These are phyloP conservation scores for Poeciliopsis turrubarensis DNA, from an alignment of 2,113 vertebrate genomes.

Conservation along the genomic window DNA sequence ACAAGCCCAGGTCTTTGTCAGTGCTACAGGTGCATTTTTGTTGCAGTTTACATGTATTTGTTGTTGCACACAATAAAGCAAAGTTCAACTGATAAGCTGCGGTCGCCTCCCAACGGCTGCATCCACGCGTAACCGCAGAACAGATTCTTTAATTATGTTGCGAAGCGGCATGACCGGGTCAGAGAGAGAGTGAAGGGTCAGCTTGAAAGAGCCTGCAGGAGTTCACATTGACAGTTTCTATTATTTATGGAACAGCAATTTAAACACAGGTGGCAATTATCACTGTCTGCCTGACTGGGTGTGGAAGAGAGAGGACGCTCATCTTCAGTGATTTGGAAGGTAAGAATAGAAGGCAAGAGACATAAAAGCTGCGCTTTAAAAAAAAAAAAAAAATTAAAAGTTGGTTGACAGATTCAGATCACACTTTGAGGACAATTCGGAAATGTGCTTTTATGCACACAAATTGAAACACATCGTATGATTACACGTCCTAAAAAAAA, in stretches of 20 bases:
- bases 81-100: slow-evolving; percentile 51
- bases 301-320: slow-evolving; percentile 7
- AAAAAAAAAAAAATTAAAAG: background rate
- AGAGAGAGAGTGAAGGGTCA: background rate
- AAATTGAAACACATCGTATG: background rate
- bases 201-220: background rate
- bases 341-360: background rate
- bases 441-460: background rate
- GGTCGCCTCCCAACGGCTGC: background rate
- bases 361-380: background rate
- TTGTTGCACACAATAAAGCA: slow-evolving; percentile 24
- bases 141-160: background rate
- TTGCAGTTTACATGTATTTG: background rate
- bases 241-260: background rate
- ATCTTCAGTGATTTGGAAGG: background rate
- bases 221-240: background rate
- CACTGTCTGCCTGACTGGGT: background rate
- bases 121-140: background rate
- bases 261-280: slow-evolving; percentile 1
- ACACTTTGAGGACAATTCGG: background rate
- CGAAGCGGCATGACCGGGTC: background rate
- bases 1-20: background rate
- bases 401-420: background rate
- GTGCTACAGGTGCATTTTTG: background rate
- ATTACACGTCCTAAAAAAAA: background rate